phyloP scores from a whole-genome alignment of 2,888 invertebrate genomes.

The Sialis lutaria region DNA sequence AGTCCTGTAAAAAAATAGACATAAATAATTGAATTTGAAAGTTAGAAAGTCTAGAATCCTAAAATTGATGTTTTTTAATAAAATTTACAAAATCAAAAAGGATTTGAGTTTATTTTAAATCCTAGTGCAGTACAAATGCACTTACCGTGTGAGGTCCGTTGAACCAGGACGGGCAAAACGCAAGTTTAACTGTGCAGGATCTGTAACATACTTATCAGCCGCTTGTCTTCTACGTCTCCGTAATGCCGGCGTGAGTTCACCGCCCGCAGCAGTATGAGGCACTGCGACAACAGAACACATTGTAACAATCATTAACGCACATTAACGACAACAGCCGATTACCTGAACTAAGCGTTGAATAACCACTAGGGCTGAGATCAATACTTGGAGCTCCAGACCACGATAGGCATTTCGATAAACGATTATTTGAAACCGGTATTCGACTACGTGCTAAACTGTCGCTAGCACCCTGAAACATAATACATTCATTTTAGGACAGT shows the following conservation, averaged over 20 bases:
- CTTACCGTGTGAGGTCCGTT: conserved; percentile 6
- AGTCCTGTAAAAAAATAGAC: too few relatives aligned
- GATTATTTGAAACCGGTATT: conserved; percentile 38
- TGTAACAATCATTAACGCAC: neutral
- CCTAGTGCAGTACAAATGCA: neutral
- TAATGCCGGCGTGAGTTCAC: conserved; percentile 42
- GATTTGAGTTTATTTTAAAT: neutral
- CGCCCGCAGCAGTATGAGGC: conserved; percentile 1
- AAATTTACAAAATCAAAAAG: neutral
- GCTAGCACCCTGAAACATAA: conserved; percentile 1
- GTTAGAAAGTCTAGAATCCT: too few relatives aligned
- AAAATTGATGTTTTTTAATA: neutral
- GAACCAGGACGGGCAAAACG: conserved; percentile 57
- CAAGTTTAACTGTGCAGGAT: conserved; percentile 66
- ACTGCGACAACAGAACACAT: neutral
- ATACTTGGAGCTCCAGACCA: conserved; percentile 34
- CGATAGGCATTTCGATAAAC: conserved; percentile 51
- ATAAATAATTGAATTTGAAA: too few relatives aligned
- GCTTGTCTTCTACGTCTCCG: conserved; percentile 53
- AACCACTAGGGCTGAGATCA: conserved; percentile 2
- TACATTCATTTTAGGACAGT: neutral
- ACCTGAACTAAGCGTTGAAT: conserved; percentile 2
- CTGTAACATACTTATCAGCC: conserved; percentile 69
- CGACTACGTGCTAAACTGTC: conserved; percentile 30
- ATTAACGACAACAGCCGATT: neutral